phyloP scores from a whole-genome alignment of 2,797 vertebrate species.

The Clarias fuscus region DNA sequence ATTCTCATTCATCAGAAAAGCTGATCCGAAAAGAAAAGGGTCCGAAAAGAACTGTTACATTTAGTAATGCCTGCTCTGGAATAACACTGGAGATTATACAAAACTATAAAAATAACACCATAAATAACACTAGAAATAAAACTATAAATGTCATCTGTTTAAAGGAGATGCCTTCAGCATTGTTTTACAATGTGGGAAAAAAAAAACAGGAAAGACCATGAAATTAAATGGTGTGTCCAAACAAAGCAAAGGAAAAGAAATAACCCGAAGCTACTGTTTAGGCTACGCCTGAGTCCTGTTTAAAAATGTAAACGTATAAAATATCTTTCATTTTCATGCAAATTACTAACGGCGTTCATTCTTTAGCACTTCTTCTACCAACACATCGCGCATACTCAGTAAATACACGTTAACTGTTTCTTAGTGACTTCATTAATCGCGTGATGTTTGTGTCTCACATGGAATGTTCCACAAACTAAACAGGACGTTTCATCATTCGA shows the following conservation, averaged over 20 bases:
- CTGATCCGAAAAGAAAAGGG: no score
- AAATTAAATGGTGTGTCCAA: no score
- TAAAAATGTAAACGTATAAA: neutral
- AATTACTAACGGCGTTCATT: neutral
- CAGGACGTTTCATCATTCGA: neutral
- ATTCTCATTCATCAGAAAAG: no score
- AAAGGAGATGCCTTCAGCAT: no score
- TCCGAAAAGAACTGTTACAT: no score
- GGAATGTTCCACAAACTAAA: neutral
- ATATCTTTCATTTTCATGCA: neutral
- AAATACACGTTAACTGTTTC: neutral
- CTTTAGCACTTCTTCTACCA: neutral
- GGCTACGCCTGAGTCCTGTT: neutral
- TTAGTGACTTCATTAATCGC: neutral
- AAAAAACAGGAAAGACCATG: no score
- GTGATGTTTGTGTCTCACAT: neutral
- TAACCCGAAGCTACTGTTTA: neutral
- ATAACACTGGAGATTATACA: no score
- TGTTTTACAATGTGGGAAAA: no score
- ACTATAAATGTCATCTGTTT: no score
- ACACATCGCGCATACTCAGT: neutral
- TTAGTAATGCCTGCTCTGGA: no score
- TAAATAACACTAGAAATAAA: no score
- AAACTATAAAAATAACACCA: no score
- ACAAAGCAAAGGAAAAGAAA: neutral